These are phyloP conservation scores for Colaptes auratus DNA, from an alignment of 2,113 vertebrate genomes.

Conservation along the genomic window DNA sequence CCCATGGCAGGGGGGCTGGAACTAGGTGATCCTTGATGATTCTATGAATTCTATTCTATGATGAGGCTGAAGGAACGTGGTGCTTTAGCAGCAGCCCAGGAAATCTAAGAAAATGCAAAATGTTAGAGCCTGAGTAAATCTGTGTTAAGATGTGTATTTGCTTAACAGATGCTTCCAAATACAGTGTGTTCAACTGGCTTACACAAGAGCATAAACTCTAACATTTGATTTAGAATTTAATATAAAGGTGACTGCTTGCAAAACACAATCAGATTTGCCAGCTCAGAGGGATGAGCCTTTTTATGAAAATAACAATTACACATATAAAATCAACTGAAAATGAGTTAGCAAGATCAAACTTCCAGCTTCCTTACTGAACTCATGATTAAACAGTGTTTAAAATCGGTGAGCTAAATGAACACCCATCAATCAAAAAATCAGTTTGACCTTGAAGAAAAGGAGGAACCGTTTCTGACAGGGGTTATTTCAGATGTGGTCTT, in stretches of 20 bases:
- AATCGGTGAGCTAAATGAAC: neutral
- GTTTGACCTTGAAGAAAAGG: neutral
- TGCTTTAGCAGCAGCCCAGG: neutral
- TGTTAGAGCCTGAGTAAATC: neutral
- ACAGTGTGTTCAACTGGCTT: neutral
- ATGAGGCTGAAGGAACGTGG: no score
- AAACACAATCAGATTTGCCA: slow-evolving; percentile 11
- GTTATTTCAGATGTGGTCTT: neutral
- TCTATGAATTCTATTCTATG: no score
- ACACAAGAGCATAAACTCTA: neutral
- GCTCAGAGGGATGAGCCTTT: neutral
- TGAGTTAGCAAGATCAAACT: neutral
- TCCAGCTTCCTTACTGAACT: neutral
- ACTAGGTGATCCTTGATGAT: no score
- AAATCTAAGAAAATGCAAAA: neutral
- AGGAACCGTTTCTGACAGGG: accelerated
- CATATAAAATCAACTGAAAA: slow-evolving; percentile 17
- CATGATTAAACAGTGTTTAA: neutral
- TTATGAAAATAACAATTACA: slow-evolving; percentile 29
- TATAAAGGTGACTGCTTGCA: neutral
- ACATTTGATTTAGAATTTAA: slow-evolving; percentile 18
- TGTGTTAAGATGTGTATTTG: neutral
- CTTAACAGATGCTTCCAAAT: neutral
- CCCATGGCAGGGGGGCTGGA: no score
- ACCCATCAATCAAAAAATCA: neutral